Percentiles rank a stretch among this genome's conserved stretches.
Conservation (phyloP, 2,888 invertebrate species). For the Drosophila robusta region DNA sequence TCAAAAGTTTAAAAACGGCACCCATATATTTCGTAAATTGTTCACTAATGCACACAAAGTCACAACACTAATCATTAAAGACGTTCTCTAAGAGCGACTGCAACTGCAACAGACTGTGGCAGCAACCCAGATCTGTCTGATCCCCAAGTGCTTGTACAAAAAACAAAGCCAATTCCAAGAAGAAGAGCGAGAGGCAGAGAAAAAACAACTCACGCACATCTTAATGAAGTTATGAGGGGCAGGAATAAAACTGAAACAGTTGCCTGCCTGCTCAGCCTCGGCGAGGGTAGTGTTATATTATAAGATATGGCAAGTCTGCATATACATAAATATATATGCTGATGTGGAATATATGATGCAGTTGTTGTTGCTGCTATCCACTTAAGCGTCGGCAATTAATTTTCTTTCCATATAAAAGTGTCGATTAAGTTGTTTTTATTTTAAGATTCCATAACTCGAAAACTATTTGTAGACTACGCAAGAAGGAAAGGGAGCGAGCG, state of each 20-base stretch:
- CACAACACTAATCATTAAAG: conserved; percentile 43
- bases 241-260: conserved; percentile 2
- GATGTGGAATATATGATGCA: conserved; percentile 6
- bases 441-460: conserved; percentile 39
- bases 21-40: conserved; percentile 34
- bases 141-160: conserved; percentile 17
- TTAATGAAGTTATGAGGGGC: conserved; percentile 63
- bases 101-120: conserved; percentile 30
- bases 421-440: conserved; percentile 75
- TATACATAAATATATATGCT: conserved; percentile 24
- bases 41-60: conserved; percentile 32
- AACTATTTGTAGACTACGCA: conserved; percentile 19
- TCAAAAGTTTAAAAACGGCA: conserved; percentile 43
- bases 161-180: conserved; percentile 50
- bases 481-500: background rate
- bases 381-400: conserved; percentile 73
- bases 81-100: conserved; percentile 34
- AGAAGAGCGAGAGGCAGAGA: background rate
- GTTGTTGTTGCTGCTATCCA: conserved; percentile 36
- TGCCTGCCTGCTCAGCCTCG: background rate
- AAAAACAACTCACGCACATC: conserved; percentile 22
- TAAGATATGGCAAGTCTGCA: conserved; percentile 16
- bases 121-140: conserved; percentile 16
- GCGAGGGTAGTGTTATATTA: conserved; percentile 8
- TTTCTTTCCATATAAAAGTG: conserved; percentile 47